These are phyloP conservation scores for Nephila pilipes DNA, from an alignment of 1,140 invertebrate species.

Conservation along the genomic window DNA sequence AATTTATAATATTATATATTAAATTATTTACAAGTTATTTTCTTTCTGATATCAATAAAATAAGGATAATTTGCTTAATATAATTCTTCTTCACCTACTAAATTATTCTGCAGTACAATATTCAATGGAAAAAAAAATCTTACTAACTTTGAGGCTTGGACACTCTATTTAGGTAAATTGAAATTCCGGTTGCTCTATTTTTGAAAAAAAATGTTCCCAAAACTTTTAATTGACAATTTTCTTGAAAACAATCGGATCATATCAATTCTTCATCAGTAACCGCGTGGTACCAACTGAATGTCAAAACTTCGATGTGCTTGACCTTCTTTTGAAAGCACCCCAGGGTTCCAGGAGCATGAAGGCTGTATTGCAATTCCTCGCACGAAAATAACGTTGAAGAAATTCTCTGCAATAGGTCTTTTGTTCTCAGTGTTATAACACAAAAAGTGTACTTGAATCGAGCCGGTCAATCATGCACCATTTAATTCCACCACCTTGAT, in stretches of 20 bases:
- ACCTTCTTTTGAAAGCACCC: background rate
- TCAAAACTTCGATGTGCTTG: background rate
- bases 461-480: no score
- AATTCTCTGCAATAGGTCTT: background rate
- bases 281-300: background rate
- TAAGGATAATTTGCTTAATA: no score
- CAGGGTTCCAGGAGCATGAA: background rate
- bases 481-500: no score
- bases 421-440: background rate
- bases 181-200: background rate
- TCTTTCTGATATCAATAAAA: no score
- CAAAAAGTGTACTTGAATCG: background rate
- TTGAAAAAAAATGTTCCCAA: background rate
- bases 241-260: constrained; percentile 22
- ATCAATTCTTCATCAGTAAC: background rate
- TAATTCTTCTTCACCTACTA: no score
- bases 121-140: no score
- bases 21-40: no score
- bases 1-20: no score
- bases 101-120: no score
- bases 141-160: no score
- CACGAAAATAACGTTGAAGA: background rate
- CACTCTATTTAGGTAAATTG: background rate
- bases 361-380: background rate
- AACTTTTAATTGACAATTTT: background rate